phyloP scores from a whole-genome alignment of 2,113 vertebrate genomes.

The Equus przewalskii region DNA sequence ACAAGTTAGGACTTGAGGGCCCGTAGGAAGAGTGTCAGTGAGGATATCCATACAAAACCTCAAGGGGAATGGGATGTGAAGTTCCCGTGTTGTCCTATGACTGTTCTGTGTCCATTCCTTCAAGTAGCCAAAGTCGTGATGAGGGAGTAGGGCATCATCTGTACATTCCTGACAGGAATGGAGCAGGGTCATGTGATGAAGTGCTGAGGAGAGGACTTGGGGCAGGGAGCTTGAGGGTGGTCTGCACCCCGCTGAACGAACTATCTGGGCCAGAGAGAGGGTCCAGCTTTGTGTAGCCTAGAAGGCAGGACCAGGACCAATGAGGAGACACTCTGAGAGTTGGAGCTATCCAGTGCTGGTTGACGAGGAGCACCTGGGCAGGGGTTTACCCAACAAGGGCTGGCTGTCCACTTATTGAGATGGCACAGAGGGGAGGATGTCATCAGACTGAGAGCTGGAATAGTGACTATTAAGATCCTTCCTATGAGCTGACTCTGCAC shows the following conservation, averaged over 20 bases:
- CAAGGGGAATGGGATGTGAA: no score
- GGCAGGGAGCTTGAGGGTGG: neutral
- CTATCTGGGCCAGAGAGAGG: neutral
- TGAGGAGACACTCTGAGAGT: neutral
- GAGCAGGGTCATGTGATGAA: neutral
- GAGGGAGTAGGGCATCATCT: neutral
- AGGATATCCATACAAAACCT: neutral
- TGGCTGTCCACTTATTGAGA: neutral
- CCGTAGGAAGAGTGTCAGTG: no score
- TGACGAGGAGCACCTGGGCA: neutral
- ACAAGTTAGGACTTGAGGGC: neutral
- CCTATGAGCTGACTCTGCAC: neutral
- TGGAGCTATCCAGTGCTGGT: neutral
- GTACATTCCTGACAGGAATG: neutral
- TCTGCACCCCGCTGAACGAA: neutral
- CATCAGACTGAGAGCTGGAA: neutral
- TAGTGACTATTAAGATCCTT: neutral
- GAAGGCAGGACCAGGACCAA: neutral
- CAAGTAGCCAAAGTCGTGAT: neutral
- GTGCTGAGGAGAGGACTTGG: neutral
- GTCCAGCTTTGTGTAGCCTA: neutral
- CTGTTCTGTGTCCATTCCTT: neutral
- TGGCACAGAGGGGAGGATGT: neutral
- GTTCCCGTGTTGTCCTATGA: no score
- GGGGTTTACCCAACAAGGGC: neutral